phyloP scores from a whole-genome alignment of 2,888 invertebrate genomes.

The Synanthedon formicaeformis region DNA sequence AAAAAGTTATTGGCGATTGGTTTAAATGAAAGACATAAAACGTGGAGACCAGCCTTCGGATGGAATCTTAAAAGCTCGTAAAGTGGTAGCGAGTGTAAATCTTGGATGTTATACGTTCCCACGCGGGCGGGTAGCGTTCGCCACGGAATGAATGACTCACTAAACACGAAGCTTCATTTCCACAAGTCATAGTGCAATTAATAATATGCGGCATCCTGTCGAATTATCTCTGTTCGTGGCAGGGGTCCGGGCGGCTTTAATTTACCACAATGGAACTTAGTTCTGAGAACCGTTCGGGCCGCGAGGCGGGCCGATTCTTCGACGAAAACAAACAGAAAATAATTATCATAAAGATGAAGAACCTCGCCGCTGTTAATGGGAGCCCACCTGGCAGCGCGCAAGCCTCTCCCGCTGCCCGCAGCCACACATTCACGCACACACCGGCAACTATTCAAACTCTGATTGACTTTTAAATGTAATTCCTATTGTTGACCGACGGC shows the following conservation, averaged over 20 bases:
- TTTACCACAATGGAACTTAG: constrained; percentile 69
- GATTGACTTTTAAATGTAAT: constrained; percentile 15
- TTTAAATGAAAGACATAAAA: not conserved
- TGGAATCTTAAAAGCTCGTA: constrained; percentile 33
- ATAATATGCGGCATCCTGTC: constrained; percentile 71
- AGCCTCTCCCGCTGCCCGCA: constrained; percentile 17
- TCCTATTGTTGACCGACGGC: not conserved
- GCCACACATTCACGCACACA: constrained; percentile 14
- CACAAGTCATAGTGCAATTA: constrained; percentile 72
- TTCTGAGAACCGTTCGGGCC: constrained; percentile 63
- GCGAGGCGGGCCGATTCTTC: constrained; percentile 65
- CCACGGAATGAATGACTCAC: constrained; percentile 66
- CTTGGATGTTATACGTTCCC: constrained; percentile 50
- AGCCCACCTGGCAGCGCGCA: constrained; percentile 57
- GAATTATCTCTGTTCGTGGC: constrained; percentile 69
- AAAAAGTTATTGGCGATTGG: not conserved
- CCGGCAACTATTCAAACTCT: constrained; percentile 6
- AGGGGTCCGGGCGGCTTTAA: constrained; percentile 70
- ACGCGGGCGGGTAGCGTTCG: constrained; percentile 46
- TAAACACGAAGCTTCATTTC: constrained; percentile 65
- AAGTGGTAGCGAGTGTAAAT: constrained; percentile 38
- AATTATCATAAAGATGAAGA: constrained; percentile 72
- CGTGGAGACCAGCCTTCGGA: not conserved
- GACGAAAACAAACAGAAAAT: constrained; percentile 71
- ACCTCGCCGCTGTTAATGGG: constrained; percentile 65